Base-by-base conservation (phyloP, 2,888 invertebrate genomes). In the Epinotia nisella region DNA sequence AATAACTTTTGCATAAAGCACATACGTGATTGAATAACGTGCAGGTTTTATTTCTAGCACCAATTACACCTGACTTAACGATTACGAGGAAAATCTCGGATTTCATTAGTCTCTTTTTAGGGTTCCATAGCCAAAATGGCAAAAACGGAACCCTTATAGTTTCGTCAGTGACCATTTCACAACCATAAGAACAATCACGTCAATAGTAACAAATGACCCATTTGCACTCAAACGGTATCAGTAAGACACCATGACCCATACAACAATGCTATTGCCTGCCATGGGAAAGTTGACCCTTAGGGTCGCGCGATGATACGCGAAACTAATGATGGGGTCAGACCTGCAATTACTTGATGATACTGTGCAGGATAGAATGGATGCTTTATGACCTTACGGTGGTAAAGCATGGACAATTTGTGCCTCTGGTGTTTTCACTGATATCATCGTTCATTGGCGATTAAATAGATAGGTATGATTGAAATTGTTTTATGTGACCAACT, bases 271-370 rank as follows among this genome's bases (percentile, higher is more conserved):
- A 55, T 56, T 56, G 62, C 62, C 56, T 56, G 62, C 62, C 56
- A 70, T 19, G 56, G 73, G 73, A 73, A 73, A 73, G 73, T 56
- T 68, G 72, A 55, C 67, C 71, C 45, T n/a, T 9, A 62, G 73
- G 73, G 64, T 64, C 58, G 49, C 35, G 61, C 68, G 69, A 73
- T 73, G 64, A 71, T 64, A 71, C 58, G 58, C 68, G 68, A 56
- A 67, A 73, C 68, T 73, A 73, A 73, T 73, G 73, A 58, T 53
- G 15, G 64, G 15, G 62, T 59, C 67, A 56, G 61, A 41, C 41
- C 58, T 51, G 56, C 58, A 59, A 73, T 73, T 69, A 73, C 69
- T 53, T 19, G 62, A 69, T 73, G 73, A 69, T 66, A 56, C 66
- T 56, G 55, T 56, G 55, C 56, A 49, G 24, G 19, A 21, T 15